Conservation (phyloP, 2,797 vertebrate genomes). For the Pyrocephalus nanus region DNA sequence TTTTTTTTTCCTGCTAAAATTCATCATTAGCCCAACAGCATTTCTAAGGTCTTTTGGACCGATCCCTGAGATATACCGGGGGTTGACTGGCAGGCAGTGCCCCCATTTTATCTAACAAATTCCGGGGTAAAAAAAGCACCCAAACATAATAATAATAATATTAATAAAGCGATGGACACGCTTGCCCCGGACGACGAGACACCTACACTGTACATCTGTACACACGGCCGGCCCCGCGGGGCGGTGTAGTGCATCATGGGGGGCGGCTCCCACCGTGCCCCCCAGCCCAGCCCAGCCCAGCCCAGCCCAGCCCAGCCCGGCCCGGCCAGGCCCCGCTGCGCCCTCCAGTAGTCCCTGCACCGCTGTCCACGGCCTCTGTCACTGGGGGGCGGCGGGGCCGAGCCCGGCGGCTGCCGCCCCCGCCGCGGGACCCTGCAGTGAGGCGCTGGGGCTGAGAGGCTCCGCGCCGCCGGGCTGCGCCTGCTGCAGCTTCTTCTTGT, state of each 20-base stretch:
- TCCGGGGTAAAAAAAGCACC: conserved; percentile 30
- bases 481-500: conserved; percentile 81
- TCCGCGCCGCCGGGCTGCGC: conserved; percentile 65
- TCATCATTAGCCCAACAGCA: conserved; percentile 4
- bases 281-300: neutral
- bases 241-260: conserved; percentile 20
- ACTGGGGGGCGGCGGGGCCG: conserved; percentile 8
- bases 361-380: neutral
- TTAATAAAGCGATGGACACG: conserved; percentile 15
- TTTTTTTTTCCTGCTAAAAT: conserved; percentile 21
- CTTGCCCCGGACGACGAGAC: conserved; percentile 19
- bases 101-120: neutral
- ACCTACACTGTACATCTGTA: conserved; percentile 62
- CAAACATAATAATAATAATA: conserved; percentile 54
- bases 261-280: neutral
- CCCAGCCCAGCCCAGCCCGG: neutral
- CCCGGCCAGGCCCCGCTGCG: neutral
- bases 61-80: conserved; percentile 58
- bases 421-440: conserved; percentile 63
- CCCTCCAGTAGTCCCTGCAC: neutral
- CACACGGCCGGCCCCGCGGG: conserved; percentile 33
- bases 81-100: neutral
- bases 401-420: neutral
- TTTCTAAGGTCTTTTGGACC: conserved; percentile 31
- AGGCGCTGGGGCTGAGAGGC: conserved; percentile 73